Conservation (phyloP, 2,888 invertebrate genomes). For the Steinernema carpocapsae region DNA sequence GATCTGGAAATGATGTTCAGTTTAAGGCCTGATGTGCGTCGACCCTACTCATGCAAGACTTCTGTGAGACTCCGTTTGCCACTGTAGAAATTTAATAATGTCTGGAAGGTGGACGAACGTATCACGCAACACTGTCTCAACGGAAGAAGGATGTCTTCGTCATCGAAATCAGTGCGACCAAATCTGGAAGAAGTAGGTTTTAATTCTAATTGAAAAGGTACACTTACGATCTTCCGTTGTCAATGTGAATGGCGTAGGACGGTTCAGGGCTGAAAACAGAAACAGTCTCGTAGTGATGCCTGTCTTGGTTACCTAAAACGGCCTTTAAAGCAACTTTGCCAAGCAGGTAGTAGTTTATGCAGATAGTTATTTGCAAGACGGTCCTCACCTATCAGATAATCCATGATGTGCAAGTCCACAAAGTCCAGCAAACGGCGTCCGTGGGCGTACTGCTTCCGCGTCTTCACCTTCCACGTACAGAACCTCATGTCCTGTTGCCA, state of each 20-base stretch:
- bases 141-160: conserved; percentile 90
- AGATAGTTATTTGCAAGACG: too few species aligned
- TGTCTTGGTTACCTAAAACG: conserved; percentile 86
- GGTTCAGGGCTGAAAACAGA: conserved; percentile 86
- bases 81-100: conserved; percentile 75
- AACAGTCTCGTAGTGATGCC: conserved; percentile 98
- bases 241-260: conserved; percentile 89
- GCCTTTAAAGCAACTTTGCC: too few species aligned
- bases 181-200: too few species aligned
- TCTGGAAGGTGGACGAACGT: conserved; percentile 82
- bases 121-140: conserved; percentile 92
- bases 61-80: conserved; percentile 75
- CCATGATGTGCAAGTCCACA: conserved; percentile 93
- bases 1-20: too few species aligned
- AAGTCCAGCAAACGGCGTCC: conserved; percentile 88
- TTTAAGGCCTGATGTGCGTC: too few species aligned
- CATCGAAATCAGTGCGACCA: conserved; percentile 89
- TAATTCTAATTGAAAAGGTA: too few species aligned
- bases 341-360: too few species aligned
- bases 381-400: conserved; percentile 85
- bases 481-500: conserved; percentile 95
- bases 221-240: conserved; percentile 85
- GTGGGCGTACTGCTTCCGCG: conserved; percentile 85
- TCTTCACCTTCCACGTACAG: conserved; percentile 79
- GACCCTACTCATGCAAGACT: conserved; percentile 59